Evolutionary conservation across 2,113 vertebrate genomes (phyloP), one percentile per base, ranked within the genome.

Genomic region (Passer domesticus): DNA sequence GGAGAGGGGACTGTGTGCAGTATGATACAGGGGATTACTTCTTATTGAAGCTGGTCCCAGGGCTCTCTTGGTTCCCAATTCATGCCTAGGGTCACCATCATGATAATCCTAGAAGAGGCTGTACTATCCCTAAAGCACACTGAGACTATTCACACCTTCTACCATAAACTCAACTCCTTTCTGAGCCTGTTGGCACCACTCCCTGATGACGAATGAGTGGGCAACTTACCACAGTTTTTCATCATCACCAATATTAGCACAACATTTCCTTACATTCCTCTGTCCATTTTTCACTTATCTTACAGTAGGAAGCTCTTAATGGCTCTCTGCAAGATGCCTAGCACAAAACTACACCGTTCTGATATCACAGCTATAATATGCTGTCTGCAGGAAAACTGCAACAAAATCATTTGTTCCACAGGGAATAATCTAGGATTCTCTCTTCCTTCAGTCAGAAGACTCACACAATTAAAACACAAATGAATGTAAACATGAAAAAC

Each of bases 321-420:
- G n/a, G 74, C 58, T 83, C 49, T 74, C 46, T 67, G 59, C 0
- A 3, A 70, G 59, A 77, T 5, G 15, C 15, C 44, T 15, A 31
- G 30, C 17, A 75, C 24, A 75, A 70, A 59, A 66, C 18, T 46
- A 69, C 2, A 3, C n/a, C 41, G 49, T 83, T 88, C 50, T 76
- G 46, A 30, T 24, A 58, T 39, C 15, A 55, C 0, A 1, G 27
- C 13, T 64, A 9, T 7, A 75, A 56, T 6, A 49, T 0, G 2
- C 8, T 44, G 1, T 33, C 44, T n/a, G 31, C 28, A 76, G 62
- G 31, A 85, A 82, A 90, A 85, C 2, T 63, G 20, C 39, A 82
- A 47, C 50, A 83, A 25, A 27, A 53, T 6, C 13, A 46, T 60
- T 55, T 59, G 30, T 20, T 62, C 43, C 2, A 0, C 15, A 55